These are phyloP conservation scores for Alces alces DNA, from an alignment of 2,113 vertebrate genomes.

Conservation along the genomic window DNA sequence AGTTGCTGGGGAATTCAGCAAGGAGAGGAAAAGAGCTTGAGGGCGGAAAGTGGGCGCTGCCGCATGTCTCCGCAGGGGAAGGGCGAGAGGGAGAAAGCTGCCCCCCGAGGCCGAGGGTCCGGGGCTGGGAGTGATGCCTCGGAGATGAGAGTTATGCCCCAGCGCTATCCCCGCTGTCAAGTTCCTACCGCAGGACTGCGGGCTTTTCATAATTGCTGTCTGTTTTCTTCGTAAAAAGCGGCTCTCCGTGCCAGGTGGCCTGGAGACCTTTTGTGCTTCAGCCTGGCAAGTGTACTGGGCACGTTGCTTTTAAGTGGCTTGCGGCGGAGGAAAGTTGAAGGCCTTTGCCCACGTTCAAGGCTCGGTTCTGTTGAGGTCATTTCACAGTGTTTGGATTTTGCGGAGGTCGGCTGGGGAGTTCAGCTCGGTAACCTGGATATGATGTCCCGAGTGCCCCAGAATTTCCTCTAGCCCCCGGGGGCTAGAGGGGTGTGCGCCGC, in stretches of 20 bases:
- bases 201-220: conserved; percentile 54
- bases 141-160: conserved; percentile 19
- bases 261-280: conserved; percentile 53
- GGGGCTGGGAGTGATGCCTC: not conserved
- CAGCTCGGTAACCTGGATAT: conserved; percentile 51
- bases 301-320: conserved; percentile 7
- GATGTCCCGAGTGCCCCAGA: conserved; percentile 43
- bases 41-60: conserved; percentile 42
- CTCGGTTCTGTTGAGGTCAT: conserved; percentile 29
- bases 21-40: not conserved
- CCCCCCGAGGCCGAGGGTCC: not conserved
- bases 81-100: not conserved
- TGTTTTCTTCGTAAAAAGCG: conserved; percentile 34
- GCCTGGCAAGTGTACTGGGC: conserved; percentile 22
- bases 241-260: conserved; percentile 41
- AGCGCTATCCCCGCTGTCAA: conserved; percentile 41
- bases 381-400: conserved; percentile 32
- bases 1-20: conserved; percentile 52
- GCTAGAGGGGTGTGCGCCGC: not conserved
- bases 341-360: not conserved
- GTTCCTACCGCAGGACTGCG: conserved; percentile 68
- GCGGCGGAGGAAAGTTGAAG: conserved; percentile 52
- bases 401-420: conserved; percentile 29
- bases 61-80: not conserved
- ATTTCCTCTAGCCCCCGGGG: conserved; percentile 46